Evolutionary conservation across 2,888 invertebrate genomes (phyloP).

Genomic region (Hirtodrosophila confusa): DNA sequence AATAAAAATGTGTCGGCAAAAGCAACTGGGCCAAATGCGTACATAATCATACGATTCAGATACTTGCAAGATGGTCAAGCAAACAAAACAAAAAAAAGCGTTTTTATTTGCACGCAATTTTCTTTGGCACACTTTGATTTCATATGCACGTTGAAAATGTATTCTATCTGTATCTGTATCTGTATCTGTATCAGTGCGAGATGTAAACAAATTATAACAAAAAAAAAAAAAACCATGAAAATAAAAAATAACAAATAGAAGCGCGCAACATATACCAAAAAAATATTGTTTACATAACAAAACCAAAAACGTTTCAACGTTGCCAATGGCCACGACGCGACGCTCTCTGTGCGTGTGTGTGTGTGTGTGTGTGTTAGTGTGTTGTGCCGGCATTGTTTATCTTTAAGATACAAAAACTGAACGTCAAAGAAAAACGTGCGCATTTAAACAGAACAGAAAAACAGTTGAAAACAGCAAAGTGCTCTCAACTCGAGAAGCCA

Average conservation of each 20-base stretch:
- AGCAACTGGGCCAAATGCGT: slow-evolving; percentile 52
- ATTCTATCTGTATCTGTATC: slow-evolving; percentile 11
- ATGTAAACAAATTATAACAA: slow-evolving; percentile 73
- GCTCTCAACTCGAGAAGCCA: background rate
- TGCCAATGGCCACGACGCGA: slow-evolving; percentile 55
- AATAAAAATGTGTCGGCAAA: slow-evolving; percentile 44
- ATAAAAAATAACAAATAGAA: slow-evolving; percentile 2
- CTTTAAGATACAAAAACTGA: slow-evolving; percentile 71
- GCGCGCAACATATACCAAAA: slow-evolving; percentile 30
- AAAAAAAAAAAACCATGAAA: slow-evolving; percentile 35
- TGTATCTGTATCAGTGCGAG: slow-evolving; percentile 26
- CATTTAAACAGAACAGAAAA: slow-evolving; percentile 47
- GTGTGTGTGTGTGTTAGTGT: slow-evolving; percentile 31
- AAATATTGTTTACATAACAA: slow-evolving; percentile 77
- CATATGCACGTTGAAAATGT: slow-evolving; percentile 29
- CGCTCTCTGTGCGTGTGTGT: slow-evolving; percentile 26
- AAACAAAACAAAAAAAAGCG: slow-evolving; percentile 9
- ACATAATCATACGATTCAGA: slow-evolving; percentile 40
- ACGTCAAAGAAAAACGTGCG: slow-evolving; percentile 72
- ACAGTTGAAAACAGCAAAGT: slow-evolving; percentile 24
- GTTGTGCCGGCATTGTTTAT: slow-evolving; percentile 79
- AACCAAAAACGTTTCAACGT: slow-evolving; percentile 59
- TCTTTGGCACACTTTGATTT: slow-evolving; percentile 72
- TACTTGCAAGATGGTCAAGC: slow-evolving; percentile 10
- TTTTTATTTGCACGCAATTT: slow-evolving; percentile 68